These are phyloP conservation scores for Synanthedon formicaeformis DNA, from an alignment of 2,888 invertebrate genomes.

Conservation along the genomic window DNA sequence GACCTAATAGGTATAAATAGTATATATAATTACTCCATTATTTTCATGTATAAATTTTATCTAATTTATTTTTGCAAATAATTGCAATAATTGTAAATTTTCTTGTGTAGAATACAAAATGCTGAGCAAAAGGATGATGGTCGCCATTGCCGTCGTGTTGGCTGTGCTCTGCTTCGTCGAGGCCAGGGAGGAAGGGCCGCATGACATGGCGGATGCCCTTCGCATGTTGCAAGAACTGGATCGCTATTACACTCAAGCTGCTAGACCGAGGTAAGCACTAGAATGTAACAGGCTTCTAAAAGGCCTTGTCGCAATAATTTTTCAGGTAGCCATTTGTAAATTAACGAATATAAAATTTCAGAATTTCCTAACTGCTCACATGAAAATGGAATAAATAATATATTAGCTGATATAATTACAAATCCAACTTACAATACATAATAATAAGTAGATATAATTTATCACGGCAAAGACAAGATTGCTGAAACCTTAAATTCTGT, in stretches of 20 bases:
- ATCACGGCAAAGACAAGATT: no score
- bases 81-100: not conserved
- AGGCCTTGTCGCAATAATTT: not conserved
- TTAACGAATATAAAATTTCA: no score
- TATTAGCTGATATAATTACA: no score
- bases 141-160: constrained; percentile 41
- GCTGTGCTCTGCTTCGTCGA: constrained; percentile 46
- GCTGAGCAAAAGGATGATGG: constrained; percentile 51
- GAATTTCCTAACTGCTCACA: no score
- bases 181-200: constrained; percentile 62
- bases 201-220: constrained; percentile 75
- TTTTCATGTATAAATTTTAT: no score
- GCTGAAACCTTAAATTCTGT: no score
- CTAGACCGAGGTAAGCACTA: constrained; percentile 72
- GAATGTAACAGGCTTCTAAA: not conserved
- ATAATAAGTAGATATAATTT: no score
- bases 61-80: no score
- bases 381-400: no score
- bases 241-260: constrained; percentile 75
- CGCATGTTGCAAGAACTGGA: constrained; percentile 76
- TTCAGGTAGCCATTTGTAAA: not conserved
- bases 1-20: no score
- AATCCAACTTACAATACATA: no score
- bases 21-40: no score
- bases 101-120: constrained; percentile 21